These are phyloP conservation scores for Morpho achilles DNA, from an alignment of 2,888 invertebrate genomes.

Conservation along the genomic window DNA sequence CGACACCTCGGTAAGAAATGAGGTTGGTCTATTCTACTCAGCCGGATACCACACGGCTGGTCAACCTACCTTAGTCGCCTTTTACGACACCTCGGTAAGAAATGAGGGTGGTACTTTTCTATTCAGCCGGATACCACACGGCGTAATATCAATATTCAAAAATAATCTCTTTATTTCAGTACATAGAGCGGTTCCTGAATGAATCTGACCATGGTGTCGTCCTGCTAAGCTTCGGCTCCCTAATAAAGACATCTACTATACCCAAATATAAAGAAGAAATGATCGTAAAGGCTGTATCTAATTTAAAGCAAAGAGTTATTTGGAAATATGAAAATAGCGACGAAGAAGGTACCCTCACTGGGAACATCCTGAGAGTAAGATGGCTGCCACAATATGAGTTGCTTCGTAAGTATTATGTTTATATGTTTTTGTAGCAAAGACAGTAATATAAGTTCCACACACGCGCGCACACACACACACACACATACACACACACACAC, in stretches of 20 bases:
- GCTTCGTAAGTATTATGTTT: conserved; percentile 77
- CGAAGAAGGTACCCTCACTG: conserved; percentile 56
- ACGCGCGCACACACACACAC: too few species aligned
- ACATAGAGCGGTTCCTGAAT: conserved; percentile 82
- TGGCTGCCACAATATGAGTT: conserved; percentile 88
- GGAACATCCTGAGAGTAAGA: conserved; percentile 78
- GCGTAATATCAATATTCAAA: too few species aligned
- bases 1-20: too few species aligned
- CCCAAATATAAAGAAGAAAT: conserved; percentile 79
- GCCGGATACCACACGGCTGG: too few species aligned
- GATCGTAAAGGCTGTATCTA: conserved; percentile 81
- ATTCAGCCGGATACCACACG: too few species aligned
- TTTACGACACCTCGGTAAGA: too few species aligned
- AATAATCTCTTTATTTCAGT: conserved; percentile 45
- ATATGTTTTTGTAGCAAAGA: not conserved
- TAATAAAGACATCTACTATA: conserved; percentile 84
- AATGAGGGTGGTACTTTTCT: too few species aligned
- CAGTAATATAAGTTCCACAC: too few species aligned
- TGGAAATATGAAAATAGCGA: conserved; percentile 87
- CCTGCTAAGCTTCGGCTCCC: conserved; percentile 88
- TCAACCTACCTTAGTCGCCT: too few species aligned
- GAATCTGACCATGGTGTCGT: conserved; percentile 84
- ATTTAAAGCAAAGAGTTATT: conserved; percentile 83
- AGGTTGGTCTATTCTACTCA: too few species aligned
- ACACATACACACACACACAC: too few species aligned